These are phyloP conservation scores for Microctenopoma stevenorrisi DNA, from an alignment of 2,797 vertebrate genomes.

Conservation along the genomic window DNA sequence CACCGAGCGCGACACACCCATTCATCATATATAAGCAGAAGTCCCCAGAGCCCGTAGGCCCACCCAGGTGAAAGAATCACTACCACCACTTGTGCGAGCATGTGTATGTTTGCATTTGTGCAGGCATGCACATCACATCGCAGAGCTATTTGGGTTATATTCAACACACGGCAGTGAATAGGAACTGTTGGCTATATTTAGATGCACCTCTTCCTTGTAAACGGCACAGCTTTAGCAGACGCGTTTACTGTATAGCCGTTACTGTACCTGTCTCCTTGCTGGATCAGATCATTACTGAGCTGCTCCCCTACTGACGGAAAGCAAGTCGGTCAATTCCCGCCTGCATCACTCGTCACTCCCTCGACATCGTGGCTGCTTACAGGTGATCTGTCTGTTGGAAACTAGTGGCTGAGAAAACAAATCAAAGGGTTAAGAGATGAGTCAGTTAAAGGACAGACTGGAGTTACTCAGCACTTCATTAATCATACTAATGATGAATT, in stretches of 20 bases:
- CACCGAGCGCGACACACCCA: neutral
- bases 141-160: constrained; percentile 3
- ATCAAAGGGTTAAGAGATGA: constrained; percentile 18
- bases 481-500: constrained; percentile 29
- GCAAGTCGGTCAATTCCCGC: constrained; percentile 32
- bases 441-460: constrained; percentile 24
- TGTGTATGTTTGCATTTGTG: constrained; percentile 1
- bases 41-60: neutral
- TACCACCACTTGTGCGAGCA: neutral
- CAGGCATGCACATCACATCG: constrained; percentile 25
- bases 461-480: constrained; percentile 28
- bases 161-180: neutral
- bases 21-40: neutral
- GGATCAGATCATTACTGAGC: constrained; percentile 30
- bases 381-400: constrained; percentile 23
- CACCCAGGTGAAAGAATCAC: neutral
- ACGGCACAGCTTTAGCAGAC: neutral
- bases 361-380: constrained; percentile 21
- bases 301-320: constrained; percentile 24
- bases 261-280: constrained; percentile 4
- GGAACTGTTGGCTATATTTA: neutral
- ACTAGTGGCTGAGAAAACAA: constrained; percentile 6
- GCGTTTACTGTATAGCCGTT: neutral
- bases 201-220: constrained; percentile 3
- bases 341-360: constrained; percentile 32